Conservation (phyloP, 2,113 vertebrate genomes). For the Axis porcinus region DNA sequence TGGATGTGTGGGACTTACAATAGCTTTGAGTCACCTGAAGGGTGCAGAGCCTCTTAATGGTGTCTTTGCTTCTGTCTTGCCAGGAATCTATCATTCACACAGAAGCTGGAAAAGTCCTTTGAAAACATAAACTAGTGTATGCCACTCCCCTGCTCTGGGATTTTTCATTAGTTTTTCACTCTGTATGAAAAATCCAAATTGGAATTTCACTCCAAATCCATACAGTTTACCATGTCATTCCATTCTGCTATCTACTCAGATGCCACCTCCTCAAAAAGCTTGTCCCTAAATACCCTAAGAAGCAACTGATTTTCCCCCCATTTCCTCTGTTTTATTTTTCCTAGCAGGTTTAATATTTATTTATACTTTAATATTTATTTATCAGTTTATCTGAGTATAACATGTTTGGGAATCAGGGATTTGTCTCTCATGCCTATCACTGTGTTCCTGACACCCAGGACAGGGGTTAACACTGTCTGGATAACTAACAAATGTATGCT, state of each 20-base stretch:
- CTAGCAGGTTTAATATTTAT: not conserved
- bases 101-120: not conserved
- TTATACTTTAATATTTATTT: not conserved
- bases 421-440: not conserved
- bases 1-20: not conserved
- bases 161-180: not conserved
- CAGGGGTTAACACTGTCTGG: not conserved
- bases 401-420: not conserved
- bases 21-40: slow-evolving; percentile 2
- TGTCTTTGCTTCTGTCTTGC: not conserved
- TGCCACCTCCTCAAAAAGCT: not conserved
- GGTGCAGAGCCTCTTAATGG: not conserved
- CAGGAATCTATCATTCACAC: not conserved
- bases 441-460: not conserved
- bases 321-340: not conserved
- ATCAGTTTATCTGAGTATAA: not conserved
- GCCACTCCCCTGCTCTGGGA: not conserved
- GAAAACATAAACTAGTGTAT: not conserved
- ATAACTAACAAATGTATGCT: not conserved
- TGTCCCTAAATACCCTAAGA: not conserved
- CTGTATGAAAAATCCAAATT: not conserved
- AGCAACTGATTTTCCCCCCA: not conserved
- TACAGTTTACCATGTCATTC: not conserved
- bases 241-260: not conserved
- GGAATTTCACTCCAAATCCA: not conserved